These are phyloP conservation scores for Aromia moschata DNA, from an alignment of 2,888 invertebrate genomes.

Conservation along the genomic window DNA sequence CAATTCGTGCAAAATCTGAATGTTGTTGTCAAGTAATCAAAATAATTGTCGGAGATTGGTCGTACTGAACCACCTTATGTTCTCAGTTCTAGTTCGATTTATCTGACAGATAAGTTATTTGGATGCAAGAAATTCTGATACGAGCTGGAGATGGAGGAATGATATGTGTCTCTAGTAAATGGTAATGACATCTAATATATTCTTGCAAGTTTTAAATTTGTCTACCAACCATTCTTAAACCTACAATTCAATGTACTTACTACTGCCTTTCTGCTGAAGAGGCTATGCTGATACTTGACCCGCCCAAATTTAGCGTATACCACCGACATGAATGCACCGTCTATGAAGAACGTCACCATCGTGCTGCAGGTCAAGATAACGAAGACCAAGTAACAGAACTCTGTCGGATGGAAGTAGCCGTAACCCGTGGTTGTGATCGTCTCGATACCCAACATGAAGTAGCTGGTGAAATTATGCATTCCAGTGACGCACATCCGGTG, in stretches of 20 bases:
- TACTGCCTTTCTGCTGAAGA: constrained; percentile 78
- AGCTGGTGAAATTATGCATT: constrained; percentile 41
- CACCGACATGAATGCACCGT: constrained; percentile 60
- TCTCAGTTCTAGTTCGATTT: no score
- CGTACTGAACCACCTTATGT: no score
- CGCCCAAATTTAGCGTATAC: constrained; percentile 73
- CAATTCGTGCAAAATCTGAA: no score
- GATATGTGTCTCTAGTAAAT: no score
- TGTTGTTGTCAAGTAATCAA: no score
- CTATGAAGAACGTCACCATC: constrained; percentile 44
- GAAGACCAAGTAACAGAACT: constrained; percentile 42
- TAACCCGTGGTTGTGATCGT: constrained; percentile 50
- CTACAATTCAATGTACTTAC: constrained; percentile 59
- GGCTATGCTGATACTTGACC: constrained; percentile 58
- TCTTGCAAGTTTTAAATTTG: no score
- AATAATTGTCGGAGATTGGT: no score
- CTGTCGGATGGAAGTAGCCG: constrained; percentile 47
- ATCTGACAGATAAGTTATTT: no score
- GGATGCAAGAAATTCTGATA: no score
- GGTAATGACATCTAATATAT: no score
- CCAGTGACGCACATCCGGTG: constrained; percentile 41
- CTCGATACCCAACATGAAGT: constrained; percentile 49
- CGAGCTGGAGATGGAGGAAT: no score
- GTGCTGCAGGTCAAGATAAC: constrained; percentile 43
- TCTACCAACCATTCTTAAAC: no score